Conservation (phyloP, 2,888 invertebrate genomes). For the Platynereis dumerilii region DNA sequence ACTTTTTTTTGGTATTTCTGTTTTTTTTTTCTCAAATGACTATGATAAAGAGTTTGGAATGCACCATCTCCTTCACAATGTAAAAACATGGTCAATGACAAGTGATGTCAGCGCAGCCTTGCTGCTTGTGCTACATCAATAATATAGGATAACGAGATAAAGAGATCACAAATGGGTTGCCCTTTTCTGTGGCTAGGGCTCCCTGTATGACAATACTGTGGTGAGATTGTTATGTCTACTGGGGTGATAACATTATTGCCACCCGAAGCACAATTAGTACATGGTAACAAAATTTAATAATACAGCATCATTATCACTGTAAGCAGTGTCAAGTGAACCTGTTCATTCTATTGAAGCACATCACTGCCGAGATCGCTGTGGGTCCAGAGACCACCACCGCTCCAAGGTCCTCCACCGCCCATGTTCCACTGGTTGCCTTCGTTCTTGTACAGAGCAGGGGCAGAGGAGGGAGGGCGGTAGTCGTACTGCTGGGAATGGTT, state of each 20-base stretch:
- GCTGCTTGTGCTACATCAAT: constrained; percentile 22
- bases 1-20: constrained; percentile 16
- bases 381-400: constrained; percentile 26
- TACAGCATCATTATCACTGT: too few species aligned
- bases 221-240: too few species aligned
- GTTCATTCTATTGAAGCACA: too few species aligned
- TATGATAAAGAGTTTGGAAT: constrained; percentile 20
- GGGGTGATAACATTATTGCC: too few species aligned
- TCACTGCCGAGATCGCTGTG: too few species aligned
- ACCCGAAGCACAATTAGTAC: too few species aligned
- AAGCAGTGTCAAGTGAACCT: too few species aligned
- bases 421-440: constrained; percentile 24
- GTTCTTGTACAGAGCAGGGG: constrained; percentile 11
- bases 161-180: constrained; percentile 20
- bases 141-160: constrained; percentile 2
- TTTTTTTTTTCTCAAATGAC: constrained; percentile 10
- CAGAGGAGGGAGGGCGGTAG: not conserved
- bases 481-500: too few species aligned
- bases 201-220: too few species aligned
- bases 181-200: too few species aligned
- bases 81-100: constrained; percentile 14
- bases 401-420: constrained; percentile 15
- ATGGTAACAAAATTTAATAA: too few species aligned
- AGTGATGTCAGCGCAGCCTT: constrained; percentile 24
- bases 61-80: constrained; percentile 28